phyloP scores from a whole-genome alignment of 2,797 vertebrate species.

The Takifugu rubripes region DNA sequence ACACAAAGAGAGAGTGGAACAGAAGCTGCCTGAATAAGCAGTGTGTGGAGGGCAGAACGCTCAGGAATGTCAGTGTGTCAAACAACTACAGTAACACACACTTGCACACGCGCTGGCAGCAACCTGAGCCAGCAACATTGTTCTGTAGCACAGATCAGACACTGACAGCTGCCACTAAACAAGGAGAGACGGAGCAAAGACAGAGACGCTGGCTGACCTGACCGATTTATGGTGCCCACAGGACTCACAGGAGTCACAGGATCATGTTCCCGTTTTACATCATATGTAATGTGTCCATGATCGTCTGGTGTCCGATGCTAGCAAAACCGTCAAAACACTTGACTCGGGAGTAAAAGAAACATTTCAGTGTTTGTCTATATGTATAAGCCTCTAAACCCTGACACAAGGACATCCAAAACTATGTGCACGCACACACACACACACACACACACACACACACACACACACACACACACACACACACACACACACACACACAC shows the following conservation, averaged over 20 bases:
- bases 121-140: slow-evolving; percentile 59
- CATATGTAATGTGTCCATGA: too few relatives aligned
- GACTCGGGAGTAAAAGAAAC: too few relatives aligned
- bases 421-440: too few relatives aligned
- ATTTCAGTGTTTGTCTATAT: too few relatives aligned
- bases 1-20: slow-evolving; percentile 31
- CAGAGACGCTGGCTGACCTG: slow-evolving; percentile 29
- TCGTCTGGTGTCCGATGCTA: too few relatives aligned
- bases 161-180: slow-evolving; percentile 63
- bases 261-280: too few relatives aligned
- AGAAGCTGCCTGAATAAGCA: slow-evolving; percentile 75
- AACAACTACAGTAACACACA: slow-evolving; percentile 42
- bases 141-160: slow-evolving; percentile 48
- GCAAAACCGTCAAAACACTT: too few relatives aligned
- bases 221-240: slow-evolving; percentile 27
- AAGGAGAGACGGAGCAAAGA: slow-evolving; percentile 22
- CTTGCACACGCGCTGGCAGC: slow-evolving; percentile 25
- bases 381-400: too few relatives aligned
- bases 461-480: slow-evolving; percentile 1
- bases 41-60: slow-evolving; percentile 42
- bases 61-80: slow-evolving; percentile 56
- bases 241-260: too few relatives aligned
- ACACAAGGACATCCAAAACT: too few relatives aligned
- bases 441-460: background rate
- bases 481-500: slow-evolving; percentile 26